Conservation (phyloP, 2,113 vertebrate species). For the Chionodraco myersi region DNA sequence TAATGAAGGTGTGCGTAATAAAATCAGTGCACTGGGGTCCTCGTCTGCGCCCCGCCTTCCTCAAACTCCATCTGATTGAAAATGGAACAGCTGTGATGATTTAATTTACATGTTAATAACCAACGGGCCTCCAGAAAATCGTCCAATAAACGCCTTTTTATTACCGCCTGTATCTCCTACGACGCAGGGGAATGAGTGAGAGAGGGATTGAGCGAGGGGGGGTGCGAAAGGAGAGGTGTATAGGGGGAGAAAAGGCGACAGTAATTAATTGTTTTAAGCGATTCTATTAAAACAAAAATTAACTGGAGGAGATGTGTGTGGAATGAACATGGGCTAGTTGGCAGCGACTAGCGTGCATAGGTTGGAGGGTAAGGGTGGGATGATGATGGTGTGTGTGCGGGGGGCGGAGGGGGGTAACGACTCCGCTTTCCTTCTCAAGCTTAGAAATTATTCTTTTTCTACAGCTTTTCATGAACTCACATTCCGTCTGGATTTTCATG, state of each 20-base stretch:
- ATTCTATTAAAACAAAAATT: slow-evolving; percentile 99
- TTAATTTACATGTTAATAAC: slow-evolving; percentile 99
- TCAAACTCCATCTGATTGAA: slow-evolving; percentile 95
- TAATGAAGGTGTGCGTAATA: slow-evolving; percentile 94
- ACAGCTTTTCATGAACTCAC: slow-evolving; percentile 64
- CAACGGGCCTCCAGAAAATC: slow-evolving; percentile 99
- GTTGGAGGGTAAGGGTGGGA: slow-evolving; percentile 27
- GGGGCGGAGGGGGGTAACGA: not conserved
- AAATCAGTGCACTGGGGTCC: slow-evolving; percentile 91
- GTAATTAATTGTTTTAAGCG: slow-evolving; percentile 99
- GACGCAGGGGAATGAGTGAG: slow-evolving; percentile 90
- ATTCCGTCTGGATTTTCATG: slow-evolving; percentile 64
- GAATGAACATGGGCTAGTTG: slow-evolving; percentile 88
- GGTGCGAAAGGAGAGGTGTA: slow-evolving; percentile 44
- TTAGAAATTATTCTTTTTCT: slow-evolving; percentile 65
- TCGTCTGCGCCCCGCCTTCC: slow-evolving; percentile 87
- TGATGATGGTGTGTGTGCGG: slow-evolving; percentile 33
- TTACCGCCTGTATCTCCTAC: slow-evolving; percentile 94
- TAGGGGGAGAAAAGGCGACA: slow-evolving; percentile 83
- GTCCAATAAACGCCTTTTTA: slow-evolving; percentile 98
- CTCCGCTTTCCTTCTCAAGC: slow-evolving; percentile 43
- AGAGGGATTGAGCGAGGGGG: slow-evolving; percentile 39
- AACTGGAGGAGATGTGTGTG: slow-evolving; percentile 89
- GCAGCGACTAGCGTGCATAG: slow-evolving; percentile 67
- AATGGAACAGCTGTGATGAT: slow-evolving; percentile 99